Evolutionary conservation across 2,888 invertebrate genomes (phyloP), one percentile per base, ranked within the genome.

Genomic region (Cantharis nigra): DNA sequence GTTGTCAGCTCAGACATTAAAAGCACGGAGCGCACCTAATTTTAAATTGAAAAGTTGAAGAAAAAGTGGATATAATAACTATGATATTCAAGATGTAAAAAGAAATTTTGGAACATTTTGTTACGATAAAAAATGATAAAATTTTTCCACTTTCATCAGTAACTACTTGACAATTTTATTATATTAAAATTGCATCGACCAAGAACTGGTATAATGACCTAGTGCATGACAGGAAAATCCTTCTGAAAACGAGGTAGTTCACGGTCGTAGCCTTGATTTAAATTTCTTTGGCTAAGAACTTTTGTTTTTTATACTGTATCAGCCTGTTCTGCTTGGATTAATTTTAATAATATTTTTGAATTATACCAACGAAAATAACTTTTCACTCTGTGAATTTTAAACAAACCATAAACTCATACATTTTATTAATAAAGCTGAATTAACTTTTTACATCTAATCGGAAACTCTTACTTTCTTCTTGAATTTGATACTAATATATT

Each of bases 381-480:
- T 33, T 33, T 33, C 33, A 33, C 3, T 4, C 33, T n/a, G n/a
- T n/a, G 7, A 49, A n/a, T 49, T 49, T 49, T 49, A 49, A n/a
- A 0, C 49, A 49, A 49, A 49, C 49, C 49, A 49, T n/a, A 49
- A 49, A 11, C 28, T 4, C 49, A 13, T n/a, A 49, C n/a, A 49
- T n/a, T 49, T 13, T 13, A 49, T 49, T 49, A 49, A n/a, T 49
- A 49, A 49, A n/a, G 3, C n/a, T 49, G 33, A 49, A 49, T 49
- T 49, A 49, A 49, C n/a, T 49, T 49, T 49, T 49, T 49, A n/a
- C 13, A 49, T 49, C 49, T 49, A 49, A 49, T 49, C 49, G 49
- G 49, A 23, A 67, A 67, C 65, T 67, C 65, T 67, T 67, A 67
- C 65, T 67, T 67, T 67, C 65, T 67, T 67, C 65, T 26, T 23